Evolutionary conservation across 2,888 invertebrate species (phyloP), one percentile per base, ranked within the genome.

Genomic region (Drosophila setosimentum): DNA sequence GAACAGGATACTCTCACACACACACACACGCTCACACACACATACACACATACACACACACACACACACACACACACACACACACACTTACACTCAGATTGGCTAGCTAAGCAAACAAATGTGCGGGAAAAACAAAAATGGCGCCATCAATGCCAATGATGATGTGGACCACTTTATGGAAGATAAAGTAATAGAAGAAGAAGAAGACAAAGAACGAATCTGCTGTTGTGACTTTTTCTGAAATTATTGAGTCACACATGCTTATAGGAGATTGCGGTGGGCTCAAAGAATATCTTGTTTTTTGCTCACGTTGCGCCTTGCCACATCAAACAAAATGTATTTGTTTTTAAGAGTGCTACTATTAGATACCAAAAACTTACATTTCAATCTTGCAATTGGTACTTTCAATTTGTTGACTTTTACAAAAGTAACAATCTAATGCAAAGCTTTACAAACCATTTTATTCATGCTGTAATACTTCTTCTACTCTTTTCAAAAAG

Each of bases 141-240:
- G 87, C 87, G 84, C 85, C 85, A 85, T 85, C 87, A 85, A 84
- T 87, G 84, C 62, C 75, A 68, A 76, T 81, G 79, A 87, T 89
- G 72, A 68, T 68, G 68, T 63, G 69, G 51, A 67, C 69, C 68
- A 68, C 54, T 58, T 68, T 60, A 51, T 51, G 54, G 59, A 78
- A 73, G 63, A 65, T 49, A 48, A 50, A 37, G 33, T 24, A 24
- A 16, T 21, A 45, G 7, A 45, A 42, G 40, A 37, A n/a, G 40
- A 37, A 37, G 18, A 35, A 16, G n/a, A 2, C 42, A 48, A 21
- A 35, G 7, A 35, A 2, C 21, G 27, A 58, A 48, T 59, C 55
- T 73, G 63, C 58, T 45, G 40, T 60, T 75, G 48, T 62, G 50
- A 42, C 64, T 71, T 53, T 65, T 65, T 80, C 62, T 65, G 59